Evolutionary conservation across 2,888 invertebrate genomes (phyloP).

Genomic region (Tetheella fluctuosa): DNA sequence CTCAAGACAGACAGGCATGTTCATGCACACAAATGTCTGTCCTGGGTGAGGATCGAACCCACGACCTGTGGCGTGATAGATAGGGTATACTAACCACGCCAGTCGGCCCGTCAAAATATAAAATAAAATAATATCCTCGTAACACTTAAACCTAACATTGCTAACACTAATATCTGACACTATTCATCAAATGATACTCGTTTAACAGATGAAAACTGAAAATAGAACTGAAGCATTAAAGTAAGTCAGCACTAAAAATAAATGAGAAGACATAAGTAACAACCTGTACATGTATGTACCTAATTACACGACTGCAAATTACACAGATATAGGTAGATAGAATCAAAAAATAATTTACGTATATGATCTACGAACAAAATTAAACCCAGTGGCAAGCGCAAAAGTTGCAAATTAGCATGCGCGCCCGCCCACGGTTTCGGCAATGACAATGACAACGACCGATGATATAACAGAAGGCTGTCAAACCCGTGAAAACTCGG

Average conservation of each 20-base stretch:
- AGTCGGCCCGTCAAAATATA: too few species aligned
- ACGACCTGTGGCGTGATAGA: too few species aligned
- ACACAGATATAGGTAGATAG: background rate
- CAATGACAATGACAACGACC: conserved; percentile 83
- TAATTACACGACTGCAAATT: conserved; percentile 5
- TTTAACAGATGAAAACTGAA: background rate
- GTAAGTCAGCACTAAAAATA: background rate
- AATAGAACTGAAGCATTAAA: background rate
- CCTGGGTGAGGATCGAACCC: too few species aligned
- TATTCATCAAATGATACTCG: too few species aligned
- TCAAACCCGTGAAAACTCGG: conserved; percentile 84
- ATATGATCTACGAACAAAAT: conserved; percentile 50
- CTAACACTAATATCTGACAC: too few species aligned
- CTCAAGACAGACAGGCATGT: too few species aligned
- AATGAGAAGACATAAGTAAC: conserved; percentile 1
- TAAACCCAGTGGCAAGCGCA: conserved; percentile 51
- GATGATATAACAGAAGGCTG: conserved; percentile 84
- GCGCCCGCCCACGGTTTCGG: conserved; percentile 68
- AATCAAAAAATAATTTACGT: background rate
- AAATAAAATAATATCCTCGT: too few species aligned
- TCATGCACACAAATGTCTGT: too few species aligned
- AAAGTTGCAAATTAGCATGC: conserved; percentile 69
- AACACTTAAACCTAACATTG: too few species aligned
- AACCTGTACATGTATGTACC: background rate
- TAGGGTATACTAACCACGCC: too few species aligned